Evolutionary conservation across 2,113 vertebrate genomes (phyloP), one percentile per base, ranked within the genome.

Genomic region (Misgurnus mizolepis): DNA sequence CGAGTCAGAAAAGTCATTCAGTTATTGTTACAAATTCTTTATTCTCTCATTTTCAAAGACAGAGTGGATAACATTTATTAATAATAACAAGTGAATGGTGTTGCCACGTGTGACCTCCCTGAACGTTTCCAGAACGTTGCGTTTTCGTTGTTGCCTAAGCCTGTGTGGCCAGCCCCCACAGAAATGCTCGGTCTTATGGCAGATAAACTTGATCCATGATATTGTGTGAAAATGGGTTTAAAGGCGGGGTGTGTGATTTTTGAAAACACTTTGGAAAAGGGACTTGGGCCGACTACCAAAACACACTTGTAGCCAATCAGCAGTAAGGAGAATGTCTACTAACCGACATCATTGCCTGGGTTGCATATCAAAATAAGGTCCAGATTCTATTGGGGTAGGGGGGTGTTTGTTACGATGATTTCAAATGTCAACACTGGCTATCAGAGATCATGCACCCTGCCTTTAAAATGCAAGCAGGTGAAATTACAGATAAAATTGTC

Each of bases 21-120:
- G 85, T 89, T 84, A 87, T 27, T 14, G n/a, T 49, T 88, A 89
- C 81, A 85, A 88, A 89, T 87, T 6, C 83, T 93, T 93, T 92
- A 93, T 92, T 93, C 79, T 87, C 67, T 41, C 50, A 18, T 71
- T 80, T 72, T 78, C 86, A 88, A 84, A 88, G 82, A 88, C 17
- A 85, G 84, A 78, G 84, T 88, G 88, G 79, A 81, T 34, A 81
- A 82, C 73, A 76, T 72, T 85, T 70, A 75, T 69, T 70, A 85
- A 91, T 67, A 50, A 83, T 90, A 86, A 89, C 68, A 3, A 77
- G 80, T 81, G 79, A 77, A 82, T 67, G 82, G 84, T 22, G 84
- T 68, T 39, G 73, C 65, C 83, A 60, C 76, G 41, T 75, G 78
- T 73, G 70, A 80, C 78, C 68, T 82, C 27, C 3, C 71, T 53